These are phyloP conservation scores for Formica aserva DNA, from an alignment of 2,888 invertebrate genomes.

Conservation along the genomic window DNA sequence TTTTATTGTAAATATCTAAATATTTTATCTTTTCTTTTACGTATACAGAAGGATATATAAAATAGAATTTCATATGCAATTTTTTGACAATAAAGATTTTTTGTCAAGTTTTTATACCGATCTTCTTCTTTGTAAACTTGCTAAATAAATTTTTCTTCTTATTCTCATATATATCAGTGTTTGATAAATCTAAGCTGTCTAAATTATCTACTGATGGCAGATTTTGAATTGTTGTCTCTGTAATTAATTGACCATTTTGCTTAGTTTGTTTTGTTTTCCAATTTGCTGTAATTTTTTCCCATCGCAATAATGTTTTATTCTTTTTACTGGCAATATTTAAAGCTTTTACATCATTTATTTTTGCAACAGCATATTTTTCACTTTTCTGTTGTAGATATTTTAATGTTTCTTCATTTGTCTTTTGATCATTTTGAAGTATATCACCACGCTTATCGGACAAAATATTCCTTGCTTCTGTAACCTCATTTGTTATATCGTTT, in stretches of 20 bases:
- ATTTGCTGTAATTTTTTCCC: constrained; percentile 7
- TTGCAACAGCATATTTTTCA: background rate
- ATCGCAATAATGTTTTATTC: constrained; percentile 11
- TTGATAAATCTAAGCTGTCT: constrained; percentile 24
- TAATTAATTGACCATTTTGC: constrained; percentile 5
- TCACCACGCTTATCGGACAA: background rate
- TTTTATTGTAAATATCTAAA: background rate
- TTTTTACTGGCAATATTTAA: background rate
- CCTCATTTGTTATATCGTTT: constrained; percentile 1
- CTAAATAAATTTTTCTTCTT: constrained; percentile 37
- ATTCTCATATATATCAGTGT: background rate
- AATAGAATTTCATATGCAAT: background rate
- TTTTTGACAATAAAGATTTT: background rate
- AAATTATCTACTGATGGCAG: constrained; percentile 23
- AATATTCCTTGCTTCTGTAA: background rate
- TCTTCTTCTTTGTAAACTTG: constrained; percentile 32
- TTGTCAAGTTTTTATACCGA: background rate
- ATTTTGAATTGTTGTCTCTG: constrained; percentile 1
- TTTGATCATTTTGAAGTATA: background rate
- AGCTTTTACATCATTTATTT: constrained; percentile 4
- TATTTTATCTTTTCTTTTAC: background rate
- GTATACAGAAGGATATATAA: background rate
- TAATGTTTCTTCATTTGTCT: background rate
- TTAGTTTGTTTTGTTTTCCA: constrained; percentile 18
- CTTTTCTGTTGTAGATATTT: background rate